These are phyloP conservation scores for Agrilus mali DNA, from an alignment of 2,888 invertebrate genomes.

Conservation along the genomic window DNA sequence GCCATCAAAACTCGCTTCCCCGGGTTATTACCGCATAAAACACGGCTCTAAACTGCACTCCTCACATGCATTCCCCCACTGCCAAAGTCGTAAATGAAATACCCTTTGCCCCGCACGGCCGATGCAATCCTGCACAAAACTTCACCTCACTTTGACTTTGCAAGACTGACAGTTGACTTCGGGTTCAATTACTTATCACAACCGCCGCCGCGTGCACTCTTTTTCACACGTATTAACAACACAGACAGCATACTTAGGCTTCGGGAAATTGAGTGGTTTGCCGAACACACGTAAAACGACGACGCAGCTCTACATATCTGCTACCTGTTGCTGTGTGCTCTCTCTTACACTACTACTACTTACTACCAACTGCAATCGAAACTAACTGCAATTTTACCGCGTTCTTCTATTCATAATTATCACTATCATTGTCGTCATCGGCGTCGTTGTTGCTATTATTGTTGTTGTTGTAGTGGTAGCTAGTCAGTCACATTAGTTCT, in stretches of 20 bases:
- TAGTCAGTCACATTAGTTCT: no score
- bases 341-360: no score
- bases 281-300: background rate
- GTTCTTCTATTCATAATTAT: no score
- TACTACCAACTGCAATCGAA: no score
- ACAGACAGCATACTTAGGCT: background rate
- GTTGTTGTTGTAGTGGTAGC: no score
- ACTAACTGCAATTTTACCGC: no score
- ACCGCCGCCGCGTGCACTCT: background rate
- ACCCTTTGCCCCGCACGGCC: constrained; percentile 27
- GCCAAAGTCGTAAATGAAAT: constrained; percentile 28
- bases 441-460: no score
- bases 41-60: constrained; percentile 34
- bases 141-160: constrained; percentile 32
- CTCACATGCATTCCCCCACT: constrained; percentile 33
- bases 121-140: constrained; percentile 24
- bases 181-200: constrained; percentile 13
- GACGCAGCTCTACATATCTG: background rate
- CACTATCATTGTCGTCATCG: no score
- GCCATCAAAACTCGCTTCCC: constrained; percentile 36
- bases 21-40: constrained; percentile 34
- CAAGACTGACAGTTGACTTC: constrained; percentile 32
- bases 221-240: background rate
- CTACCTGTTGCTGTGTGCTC: background rate
- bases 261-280: background rate